Conservation (phyloP, 2,888 invertebrate genomes). For the Agrilus biguttatus region DNA sequence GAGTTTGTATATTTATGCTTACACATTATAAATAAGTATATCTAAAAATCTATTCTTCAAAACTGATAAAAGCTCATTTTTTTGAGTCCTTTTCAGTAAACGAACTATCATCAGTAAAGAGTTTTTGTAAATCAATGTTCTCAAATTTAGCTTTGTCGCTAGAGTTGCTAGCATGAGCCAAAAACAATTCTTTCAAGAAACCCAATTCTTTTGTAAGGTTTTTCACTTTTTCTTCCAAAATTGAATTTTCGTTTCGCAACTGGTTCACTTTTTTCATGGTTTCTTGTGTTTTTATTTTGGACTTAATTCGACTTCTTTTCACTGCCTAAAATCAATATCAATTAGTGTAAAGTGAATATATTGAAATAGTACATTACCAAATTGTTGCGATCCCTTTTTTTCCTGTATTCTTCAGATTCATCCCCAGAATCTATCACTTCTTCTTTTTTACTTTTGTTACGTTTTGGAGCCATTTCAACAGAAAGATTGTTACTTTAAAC, state of each 20-base stretch:
- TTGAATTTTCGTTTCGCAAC: slow-evolving; percentile 63
- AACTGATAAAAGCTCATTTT: no score
- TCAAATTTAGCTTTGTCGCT: slow-evolving; percentile 38
- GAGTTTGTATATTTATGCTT: no score
- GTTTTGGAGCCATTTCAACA: slow-evolving; percentile 21
- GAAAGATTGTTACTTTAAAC: neutral
- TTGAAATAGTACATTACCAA: slow-evolving; percentile 35
- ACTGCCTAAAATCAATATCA: slow-evolving; percentile 46
- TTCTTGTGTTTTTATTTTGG: slow-evolving; percentile 62
- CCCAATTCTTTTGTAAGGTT: slow-evolving; percentile 66
- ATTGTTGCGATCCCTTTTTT: slow-evolving; percentile 63
- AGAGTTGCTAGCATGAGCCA: slow-evolving; percentile 60
- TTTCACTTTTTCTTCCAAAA: slow-evolving; percentile 67
- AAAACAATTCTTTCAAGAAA: slow-evolving; percentile 65
- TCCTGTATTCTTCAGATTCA: slow-evolving; percentile 54
- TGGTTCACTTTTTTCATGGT: slow-evolving; percentile 61
- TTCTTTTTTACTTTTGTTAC: slow-evolving; percentile 22
- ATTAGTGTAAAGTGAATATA: neutral
- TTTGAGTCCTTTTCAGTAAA: neutral
- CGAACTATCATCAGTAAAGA: slow-evolving; percentile 35
- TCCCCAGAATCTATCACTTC: slow-evolving; percentile 47
- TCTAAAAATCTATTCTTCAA: no score
- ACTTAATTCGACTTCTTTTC: slow-evolving; percentile 66
- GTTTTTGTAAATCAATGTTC: slow-evolving; percentile 40
- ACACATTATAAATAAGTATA: no score